These are phyloP conservation scores for Uropsilus gracilis DNA, from an alignment of 2,113 vertebrate species.

Conservation along the genomic window DNA sequence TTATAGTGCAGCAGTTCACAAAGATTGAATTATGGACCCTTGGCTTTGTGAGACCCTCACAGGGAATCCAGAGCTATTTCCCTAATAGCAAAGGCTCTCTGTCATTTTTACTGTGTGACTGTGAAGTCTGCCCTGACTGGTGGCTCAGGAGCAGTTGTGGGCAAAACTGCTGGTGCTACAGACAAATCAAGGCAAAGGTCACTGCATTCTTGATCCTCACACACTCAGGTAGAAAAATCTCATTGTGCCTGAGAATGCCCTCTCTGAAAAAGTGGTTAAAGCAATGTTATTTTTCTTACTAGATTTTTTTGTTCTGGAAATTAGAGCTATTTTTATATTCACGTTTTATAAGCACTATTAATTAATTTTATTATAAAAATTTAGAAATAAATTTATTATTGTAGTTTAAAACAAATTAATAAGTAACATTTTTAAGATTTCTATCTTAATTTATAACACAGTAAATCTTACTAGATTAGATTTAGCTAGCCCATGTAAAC, in stretches of 20 bases:
- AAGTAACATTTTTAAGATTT: neutral
- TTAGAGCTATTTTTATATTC: neutral
- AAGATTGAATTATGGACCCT: neutral
- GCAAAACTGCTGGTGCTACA: no score
- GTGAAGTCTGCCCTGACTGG: neutral
- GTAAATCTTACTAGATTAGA: neutral
- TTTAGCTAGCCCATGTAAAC: neutral
- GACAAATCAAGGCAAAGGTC: neutral
- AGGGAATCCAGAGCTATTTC: neutral
- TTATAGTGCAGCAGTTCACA: neutral
- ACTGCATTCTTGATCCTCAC: neutral
- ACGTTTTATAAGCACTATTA: neutral
- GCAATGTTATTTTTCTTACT: neutral
- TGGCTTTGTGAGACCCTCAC: neutral
- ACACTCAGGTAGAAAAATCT: neutral
- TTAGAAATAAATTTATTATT: neutral
- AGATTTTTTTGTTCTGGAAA: neutral
- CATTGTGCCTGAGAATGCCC: neutral
- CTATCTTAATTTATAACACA: neutral
- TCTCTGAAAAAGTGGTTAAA: neutral
- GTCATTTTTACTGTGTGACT: neutral
- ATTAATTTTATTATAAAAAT: neutral
- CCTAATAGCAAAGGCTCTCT: neutral
- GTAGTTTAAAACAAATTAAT: neutral
- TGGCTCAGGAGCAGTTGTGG: neutral